Base-by-base conservation (phyloP, 1,140 invertebrate species). In the Homarus americanus region DNA sequence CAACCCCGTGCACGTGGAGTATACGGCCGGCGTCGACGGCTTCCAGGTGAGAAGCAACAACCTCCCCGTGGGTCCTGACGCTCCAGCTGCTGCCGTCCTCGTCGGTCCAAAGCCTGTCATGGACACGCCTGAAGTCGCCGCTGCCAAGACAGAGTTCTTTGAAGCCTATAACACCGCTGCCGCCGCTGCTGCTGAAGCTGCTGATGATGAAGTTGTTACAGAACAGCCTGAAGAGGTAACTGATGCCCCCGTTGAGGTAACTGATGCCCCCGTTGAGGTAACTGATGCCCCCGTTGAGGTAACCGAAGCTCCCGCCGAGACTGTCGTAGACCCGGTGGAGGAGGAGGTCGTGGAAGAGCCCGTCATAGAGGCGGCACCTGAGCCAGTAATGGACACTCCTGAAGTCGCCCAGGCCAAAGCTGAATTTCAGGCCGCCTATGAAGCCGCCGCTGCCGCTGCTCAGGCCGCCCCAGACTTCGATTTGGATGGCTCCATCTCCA, bases 21-120 rank as follows among this genome's bases (percentile, higher is more conserved):
- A 95, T 93, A 93, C 94, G 40, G 95, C 95, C 92, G 94, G 94
- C 78, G 93, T 90, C 80, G 89, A 93, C 17, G 95, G 96, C 91
- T 96, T 95, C 94, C 95, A 95, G 75, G 95, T 95, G 34, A 94
- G 94, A 87, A 93, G 93, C 93, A 95, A 95, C 92, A 94, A 94
- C 92, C 94, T 95, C 34, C 94, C 95, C 41, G 94, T 94, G 76
- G 95, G 94, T 7, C 63, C 63, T 28, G 63, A 32, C 32, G n/a
- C n/a, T 4, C 7, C 63, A 32, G 28, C 4, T n/a, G 91, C 32
- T 17, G 38, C 24, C 32, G 36, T 36, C 41, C 38, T 28, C 5
- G 80, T 36, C 10, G 80, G 34, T 28, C 80, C 80, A 17, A 28
- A n/a, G 24, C 53, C 83, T 9, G 83, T 85, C 3, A 9, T 9